phyloP scores from a whole-genome alignment of 2,113 vertebrate species.

The Actinemys pallida region DNA sequence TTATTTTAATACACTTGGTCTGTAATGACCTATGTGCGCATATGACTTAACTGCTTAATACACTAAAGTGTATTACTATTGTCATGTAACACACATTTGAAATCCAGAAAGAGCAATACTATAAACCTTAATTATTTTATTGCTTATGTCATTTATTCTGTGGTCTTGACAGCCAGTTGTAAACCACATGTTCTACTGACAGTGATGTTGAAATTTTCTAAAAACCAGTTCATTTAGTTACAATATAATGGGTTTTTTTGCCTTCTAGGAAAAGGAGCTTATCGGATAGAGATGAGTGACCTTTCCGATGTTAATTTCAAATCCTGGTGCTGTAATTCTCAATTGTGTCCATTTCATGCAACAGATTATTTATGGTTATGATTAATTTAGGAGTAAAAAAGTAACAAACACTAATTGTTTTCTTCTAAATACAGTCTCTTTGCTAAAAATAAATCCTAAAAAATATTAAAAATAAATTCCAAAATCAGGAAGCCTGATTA shows the following conservation, averaged over 20 bases:
- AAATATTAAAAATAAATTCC: background rate
- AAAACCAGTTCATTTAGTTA: background rate
- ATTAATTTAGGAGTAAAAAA: slow-evolving; percentile 18
- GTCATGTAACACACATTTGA: background rate
- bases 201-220: background rate
- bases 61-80: background rate
- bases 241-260: background rate
- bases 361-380: background rate
- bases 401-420: background rate
- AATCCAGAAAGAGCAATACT: background rate
- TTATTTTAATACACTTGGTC: background rate
- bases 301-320: background rate
- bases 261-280: background rate
- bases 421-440: background rate
- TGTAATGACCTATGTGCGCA: background rate
- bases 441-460: background rate
- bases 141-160: background rate
- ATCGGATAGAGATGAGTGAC: background rate
- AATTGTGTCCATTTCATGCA: background rate
- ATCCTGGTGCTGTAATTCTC: background rate
- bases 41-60: background rate
- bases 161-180: background rate
- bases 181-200: background rate
- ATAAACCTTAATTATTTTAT: background rate
- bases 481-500: background rate